These are phyloP conservation scores for Quadriops clusia DNA, from an alignment of 2,888 invertebrate genomes.

Conservation along the genomic window DNA sequence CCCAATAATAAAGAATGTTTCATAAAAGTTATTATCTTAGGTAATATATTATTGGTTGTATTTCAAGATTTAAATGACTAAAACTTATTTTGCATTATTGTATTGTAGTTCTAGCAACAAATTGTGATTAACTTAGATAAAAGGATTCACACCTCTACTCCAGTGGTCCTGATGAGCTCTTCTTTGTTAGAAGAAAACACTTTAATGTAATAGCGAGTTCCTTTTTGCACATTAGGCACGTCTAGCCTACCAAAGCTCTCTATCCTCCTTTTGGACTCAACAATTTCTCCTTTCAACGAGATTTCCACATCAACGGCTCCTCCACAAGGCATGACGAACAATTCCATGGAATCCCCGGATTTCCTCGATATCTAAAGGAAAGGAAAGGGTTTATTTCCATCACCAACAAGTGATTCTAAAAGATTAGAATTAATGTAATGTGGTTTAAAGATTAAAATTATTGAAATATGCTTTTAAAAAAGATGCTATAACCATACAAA, in stretches of 20 bases:
- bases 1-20: no score
- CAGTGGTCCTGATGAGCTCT: conserved; percentile 38
- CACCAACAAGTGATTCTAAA: no score
- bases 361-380: conserved; percentile 24
- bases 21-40: no score
- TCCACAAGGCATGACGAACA: conserved; percentile 46
- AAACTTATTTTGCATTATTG: no score
- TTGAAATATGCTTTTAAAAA: no score
- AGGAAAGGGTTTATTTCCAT: no score
- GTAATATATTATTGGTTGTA: no score
- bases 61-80: no score
- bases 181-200: conserved; percentile 40
- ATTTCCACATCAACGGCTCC: conserved; percentile 40
- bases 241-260: conserved; percentile 38
- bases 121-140: no score
- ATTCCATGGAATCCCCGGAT: conserved; percentile 23
- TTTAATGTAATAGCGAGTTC: conserved; percentile 40
- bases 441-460: no score
- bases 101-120: no score
- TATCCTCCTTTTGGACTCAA: conserved; percentile 32
- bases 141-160: conserved; percentile 37
- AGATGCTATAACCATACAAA: neutral
- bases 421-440: no score
- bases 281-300: conserved; percentile 31
- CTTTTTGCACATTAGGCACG: conserved; percentile 33